Conservation (phyloP, 2,888 invertebrate genomes). For the Cantharis nigra region DNA sequence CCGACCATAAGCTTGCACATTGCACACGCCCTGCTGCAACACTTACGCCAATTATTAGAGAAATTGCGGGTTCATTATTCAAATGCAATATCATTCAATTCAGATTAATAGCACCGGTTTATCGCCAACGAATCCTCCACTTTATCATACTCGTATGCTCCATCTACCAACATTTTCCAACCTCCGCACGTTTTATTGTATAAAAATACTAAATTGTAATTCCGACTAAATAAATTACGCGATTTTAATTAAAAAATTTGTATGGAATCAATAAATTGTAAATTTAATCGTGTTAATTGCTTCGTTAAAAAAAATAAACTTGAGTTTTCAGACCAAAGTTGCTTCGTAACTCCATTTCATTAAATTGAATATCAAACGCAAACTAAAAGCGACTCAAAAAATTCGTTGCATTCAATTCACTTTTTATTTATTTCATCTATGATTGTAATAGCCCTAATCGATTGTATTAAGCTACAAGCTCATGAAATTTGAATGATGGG, state of each 20-base stretch:
- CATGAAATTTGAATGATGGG: background rate
- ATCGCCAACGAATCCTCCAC: background rate
- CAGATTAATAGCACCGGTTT: conserved; percentile 15
- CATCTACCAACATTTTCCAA: background rate
- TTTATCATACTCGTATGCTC: background rate
- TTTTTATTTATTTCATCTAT: background rate
- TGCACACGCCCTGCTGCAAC: conserved; percentile 28
- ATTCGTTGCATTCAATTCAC: background rate
- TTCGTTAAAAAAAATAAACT: background rate
- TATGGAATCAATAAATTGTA: background rate
- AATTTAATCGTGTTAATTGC: background rate
- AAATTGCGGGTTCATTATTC: conserved; percentile 9
- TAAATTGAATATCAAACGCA: background rate
- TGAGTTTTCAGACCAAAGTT: background rate
- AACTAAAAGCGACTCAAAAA: background rate
- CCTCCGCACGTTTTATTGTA: background rate
- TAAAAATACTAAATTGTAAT: background rate
- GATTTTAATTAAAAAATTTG: background rate
- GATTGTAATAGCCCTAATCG: background rate
- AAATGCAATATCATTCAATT: conserved; percentile 14
- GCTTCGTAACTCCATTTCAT: background rate
- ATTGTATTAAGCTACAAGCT: background rate
- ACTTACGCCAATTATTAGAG: conserved; percentile 17
- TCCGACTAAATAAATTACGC: background rate
- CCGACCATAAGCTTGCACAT: conserved; percentile 21